Conservation (phyloP, 2,797 vertebrate species). For the Oreochromis grahami region DNA sequence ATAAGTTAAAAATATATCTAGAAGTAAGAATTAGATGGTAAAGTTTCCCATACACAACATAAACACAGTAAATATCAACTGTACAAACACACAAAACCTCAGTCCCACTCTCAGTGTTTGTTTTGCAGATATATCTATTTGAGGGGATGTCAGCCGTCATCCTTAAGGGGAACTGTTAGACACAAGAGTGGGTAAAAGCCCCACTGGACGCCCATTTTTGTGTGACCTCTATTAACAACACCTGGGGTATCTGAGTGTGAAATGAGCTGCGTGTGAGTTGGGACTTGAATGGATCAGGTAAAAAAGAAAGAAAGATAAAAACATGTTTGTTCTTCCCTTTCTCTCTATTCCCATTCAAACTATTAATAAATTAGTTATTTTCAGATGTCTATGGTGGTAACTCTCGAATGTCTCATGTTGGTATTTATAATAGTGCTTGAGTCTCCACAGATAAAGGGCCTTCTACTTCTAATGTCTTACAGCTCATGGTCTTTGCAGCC, state of each 20-base stretch:
- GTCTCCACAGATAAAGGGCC: neutral
- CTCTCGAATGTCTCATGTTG: neutral
- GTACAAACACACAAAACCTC: neutral
- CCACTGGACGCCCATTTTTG: constrained; percentile 57
- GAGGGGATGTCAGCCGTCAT: neutral
- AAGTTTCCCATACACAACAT: neutral
- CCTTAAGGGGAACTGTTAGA: constrained; percentile 30
- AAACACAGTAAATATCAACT: neutral
- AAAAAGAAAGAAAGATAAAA: neutral
- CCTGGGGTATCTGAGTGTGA: constrained; percentile 66
- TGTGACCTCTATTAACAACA: constrained; percentile 76
- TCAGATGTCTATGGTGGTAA: neutral
- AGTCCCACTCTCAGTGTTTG: neutral
- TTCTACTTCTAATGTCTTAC: neutral
- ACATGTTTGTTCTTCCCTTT: neutral
- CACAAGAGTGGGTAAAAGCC: constrained; percentile 36
- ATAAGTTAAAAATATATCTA: neutral
- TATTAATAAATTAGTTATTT: neutral
- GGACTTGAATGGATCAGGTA: neutral
- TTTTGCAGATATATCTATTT: neutral
- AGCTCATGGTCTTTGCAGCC: neutral
- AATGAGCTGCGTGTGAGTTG: constrained; percentile 51
- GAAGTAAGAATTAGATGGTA: neutral
- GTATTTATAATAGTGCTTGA: neutral
- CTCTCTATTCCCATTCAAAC: neutral